A percentile compares a stretch with the other conserved stretches of the same genome.
These are phyloP conservation scores for Temnothorax nylanderi DNA, from an alignment of 1,140 invertebrate species.

Conservation along the genomic window DNA sequence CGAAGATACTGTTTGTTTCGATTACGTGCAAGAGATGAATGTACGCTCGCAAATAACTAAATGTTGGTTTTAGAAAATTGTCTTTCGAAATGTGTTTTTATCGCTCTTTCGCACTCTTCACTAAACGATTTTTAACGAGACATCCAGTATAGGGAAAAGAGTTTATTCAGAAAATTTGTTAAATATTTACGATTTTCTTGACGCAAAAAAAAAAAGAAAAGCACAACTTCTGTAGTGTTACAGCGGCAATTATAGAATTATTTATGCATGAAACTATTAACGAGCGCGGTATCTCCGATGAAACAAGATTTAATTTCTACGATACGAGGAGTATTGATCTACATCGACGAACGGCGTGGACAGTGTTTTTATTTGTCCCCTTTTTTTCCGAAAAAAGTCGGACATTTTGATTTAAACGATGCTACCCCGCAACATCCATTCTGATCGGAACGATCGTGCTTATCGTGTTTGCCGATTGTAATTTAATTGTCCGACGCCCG, in stretches of 20 bases:
- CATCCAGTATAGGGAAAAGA: constrained; percentile 1
- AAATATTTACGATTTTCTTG: constrained; percentile 22
- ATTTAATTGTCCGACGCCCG: constrained; percentile 83
- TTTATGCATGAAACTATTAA: constrained; percentile 18
- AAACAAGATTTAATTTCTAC: constrained; percentile 13
- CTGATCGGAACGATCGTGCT: constrained; percentile 73
- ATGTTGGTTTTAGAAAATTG: constrained; percentile 61
- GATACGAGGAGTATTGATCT: constrained; percentile 25
- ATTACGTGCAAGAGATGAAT: constrained; percentile 53
- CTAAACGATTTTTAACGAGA: constrained; percentile 49
- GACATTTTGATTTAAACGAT: constrained; percentile 73
- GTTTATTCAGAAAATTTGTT: constrained; percentile 54
- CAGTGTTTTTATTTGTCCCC: constrained; percentile 32
- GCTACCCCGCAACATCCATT: constrained; percentile 72
- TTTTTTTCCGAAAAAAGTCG: constrained; percentile 19
- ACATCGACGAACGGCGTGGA: constrained; percentile 41
- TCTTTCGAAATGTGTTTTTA: constrained; percentile 51
- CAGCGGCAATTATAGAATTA: constrained; percentile 29
- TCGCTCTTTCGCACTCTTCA: constrained; percentile 37
- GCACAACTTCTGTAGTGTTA: not conserved
- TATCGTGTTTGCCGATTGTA: constrained; percentile 81
- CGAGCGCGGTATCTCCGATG: not conserved
- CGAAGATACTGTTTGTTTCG: constrained; percentile 52
- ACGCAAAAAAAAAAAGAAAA: not conserved
- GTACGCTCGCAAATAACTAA: constrained; percentile 50